Conservation (phyloP, 1,140 invertebrate genomes). For the Pentalonia nigronervosa region DNA sequence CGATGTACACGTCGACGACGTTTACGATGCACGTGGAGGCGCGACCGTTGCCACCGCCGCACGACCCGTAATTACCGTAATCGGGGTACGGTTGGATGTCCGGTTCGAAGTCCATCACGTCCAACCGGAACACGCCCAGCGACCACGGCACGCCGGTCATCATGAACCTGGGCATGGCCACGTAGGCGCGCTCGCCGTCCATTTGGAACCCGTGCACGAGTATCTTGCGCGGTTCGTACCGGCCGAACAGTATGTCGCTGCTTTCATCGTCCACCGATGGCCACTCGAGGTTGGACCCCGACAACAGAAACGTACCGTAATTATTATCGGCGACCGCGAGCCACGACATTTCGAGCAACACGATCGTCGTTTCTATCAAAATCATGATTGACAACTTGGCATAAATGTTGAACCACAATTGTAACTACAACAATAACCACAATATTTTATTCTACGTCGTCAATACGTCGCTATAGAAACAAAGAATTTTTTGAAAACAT, state of each 20-base stretch:
- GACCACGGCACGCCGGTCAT: background rate
- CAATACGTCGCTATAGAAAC: background rate
- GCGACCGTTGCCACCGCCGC: too few relatives aligned
- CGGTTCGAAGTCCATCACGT: conserved; percentile 1
- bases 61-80: background rate
- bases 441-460: background rate
- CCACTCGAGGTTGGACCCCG: background rate
- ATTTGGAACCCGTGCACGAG: background rate
- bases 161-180: background rate
- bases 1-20: background rate
- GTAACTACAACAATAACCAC: too few relatives aligned
- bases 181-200: background rate
- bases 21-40: background rate
- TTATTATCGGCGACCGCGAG: background rate
- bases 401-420: background rate
- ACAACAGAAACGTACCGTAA: background rate
- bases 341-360: background rate
- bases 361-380: too few relatives aligned
- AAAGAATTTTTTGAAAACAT: too few relatives aligned
- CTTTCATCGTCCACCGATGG: background rate
- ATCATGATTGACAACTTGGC: background rate
- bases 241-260: background rate
- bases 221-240: background rate
- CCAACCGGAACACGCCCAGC: background rate
- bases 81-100: conserved; percentile 21